These are phyloP conservation scores for Nasonia oneida DNA, from an alignment of 2,888 invertebrate genomes.

Conservation along the genomic window DNA sequence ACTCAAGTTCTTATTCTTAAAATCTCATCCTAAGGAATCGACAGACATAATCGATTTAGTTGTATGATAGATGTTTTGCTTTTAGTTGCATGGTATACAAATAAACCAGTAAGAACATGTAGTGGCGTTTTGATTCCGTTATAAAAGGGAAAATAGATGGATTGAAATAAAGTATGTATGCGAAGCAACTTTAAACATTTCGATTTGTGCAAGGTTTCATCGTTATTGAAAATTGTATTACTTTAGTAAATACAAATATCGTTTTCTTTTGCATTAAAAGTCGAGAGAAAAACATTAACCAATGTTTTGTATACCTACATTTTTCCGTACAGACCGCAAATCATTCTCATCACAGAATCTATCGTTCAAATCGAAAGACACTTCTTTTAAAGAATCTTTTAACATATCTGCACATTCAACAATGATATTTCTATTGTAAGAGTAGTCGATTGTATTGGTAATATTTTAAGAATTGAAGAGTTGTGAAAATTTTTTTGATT, in stretches of 20 bases:
- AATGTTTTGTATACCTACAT: not conserved
- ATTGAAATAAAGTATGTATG: not conserved
- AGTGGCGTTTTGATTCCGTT: not conserved
- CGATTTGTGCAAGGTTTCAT: not conserved
- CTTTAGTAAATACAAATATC: not conserved
- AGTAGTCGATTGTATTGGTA: not conserved
- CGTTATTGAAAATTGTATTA: not conserved
- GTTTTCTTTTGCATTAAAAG: not conserved
- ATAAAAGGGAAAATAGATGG: no score
- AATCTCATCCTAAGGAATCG: conserved; percentile 53
- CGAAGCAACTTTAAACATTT: not conserved
- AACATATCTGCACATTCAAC: not conserved
- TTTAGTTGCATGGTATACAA: not conserved
- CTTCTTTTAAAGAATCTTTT: conserved; percentile 10
- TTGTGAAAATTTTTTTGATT: conserved; percentile 2
- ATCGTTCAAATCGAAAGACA: not conserved
- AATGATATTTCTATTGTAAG: not conserved
- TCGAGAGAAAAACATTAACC: not conserved
- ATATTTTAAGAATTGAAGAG: not conserved
- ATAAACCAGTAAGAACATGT: not conserved
- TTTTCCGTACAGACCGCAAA: not conserved
- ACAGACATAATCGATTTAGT: not conserved
- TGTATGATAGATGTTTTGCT: not conserved
- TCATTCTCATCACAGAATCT: no score
- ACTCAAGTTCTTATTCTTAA: conserved; percentile 46